Conservation (phyloP, 2,797 vertebrate genomes). For the Phoebastria nigripes region DNA sequence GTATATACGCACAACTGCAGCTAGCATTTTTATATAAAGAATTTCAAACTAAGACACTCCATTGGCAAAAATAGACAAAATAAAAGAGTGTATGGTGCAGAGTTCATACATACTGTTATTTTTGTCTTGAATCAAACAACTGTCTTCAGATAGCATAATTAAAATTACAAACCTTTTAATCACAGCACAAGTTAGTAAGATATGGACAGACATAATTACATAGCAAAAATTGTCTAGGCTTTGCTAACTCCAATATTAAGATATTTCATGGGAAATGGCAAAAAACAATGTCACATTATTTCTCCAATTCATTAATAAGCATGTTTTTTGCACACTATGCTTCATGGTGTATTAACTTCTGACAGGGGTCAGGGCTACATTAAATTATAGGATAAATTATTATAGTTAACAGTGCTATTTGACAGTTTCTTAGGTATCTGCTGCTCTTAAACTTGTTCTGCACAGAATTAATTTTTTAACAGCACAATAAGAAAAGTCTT, state of each 20-base stretch:
- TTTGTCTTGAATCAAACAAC: conserved; percentile 36
- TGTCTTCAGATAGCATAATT: conserved; percentile 58
- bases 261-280: conserved; percentile 80
- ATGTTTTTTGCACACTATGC: conserved; percentile 79
- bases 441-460: conserved; percentile 62
- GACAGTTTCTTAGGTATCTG: conserved; percentile 82
- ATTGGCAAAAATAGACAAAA: neutral
- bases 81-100: neutral
- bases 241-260: conserved; percentile 81
- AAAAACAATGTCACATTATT: conserved; percentile 83
- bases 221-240: conserved; percentile 69
- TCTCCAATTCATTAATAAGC: conserved; percentile 81
- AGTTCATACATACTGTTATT: conserved; percentile 2
- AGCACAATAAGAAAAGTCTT: neutral
- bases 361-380: conserved; percentile 83
- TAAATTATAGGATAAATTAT: conserved; percentile 86
- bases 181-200: conserved; percentile 63
- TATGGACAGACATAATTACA: conserved; percentile 71
- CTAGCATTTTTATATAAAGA: neutral
- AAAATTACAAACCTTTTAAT: conserved; percentile 72
- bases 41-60: neutral
- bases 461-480: conserved; percentile 9
- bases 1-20: neutral
- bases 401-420: conserved; percentile 76
- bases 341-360: conserved; percentile 88